Conservation (phyloP, 2,113 vertebrate species). For the Ptyas mucosa region DNA sequence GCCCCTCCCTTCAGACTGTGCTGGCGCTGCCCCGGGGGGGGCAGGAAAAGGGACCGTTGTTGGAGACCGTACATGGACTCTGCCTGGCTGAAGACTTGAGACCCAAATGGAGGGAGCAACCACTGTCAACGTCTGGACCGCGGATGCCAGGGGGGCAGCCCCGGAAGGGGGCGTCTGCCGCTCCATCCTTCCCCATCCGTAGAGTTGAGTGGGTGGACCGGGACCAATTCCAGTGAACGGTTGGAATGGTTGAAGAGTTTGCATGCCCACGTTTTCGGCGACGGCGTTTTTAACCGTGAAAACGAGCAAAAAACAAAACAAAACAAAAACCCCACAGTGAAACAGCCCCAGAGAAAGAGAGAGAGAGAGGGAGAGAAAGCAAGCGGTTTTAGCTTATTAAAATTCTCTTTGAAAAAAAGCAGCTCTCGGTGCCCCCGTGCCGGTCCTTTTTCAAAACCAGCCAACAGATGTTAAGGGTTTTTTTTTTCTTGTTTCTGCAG, state of each 20-base stretch:
- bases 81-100: background rate
- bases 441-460: too few species aligned
- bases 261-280: constrained; percentile 5
- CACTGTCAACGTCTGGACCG: constrained; percentile 41
- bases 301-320: constrained; percentile 6
- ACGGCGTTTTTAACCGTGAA: background rate
- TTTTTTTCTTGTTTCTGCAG: background rate
- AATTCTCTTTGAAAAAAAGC: background rate
- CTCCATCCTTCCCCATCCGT: background rate
- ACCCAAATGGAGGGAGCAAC: constrained; percentile 9
- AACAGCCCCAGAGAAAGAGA: background rate
- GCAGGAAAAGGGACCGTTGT: background rate
- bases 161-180: background rate
- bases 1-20: constrained; percentile 29
- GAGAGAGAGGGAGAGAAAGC: background rate
- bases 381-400: constrained; percentile 10
- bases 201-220: background rate
- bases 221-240: background rate
- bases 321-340: background rate
- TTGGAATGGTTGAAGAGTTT: background rate
- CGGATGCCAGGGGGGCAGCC: constrained; percentile 6
- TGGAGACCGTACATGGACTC: background rate
- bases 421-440: accelerated
- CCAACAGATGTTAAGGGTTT: too few species aligned
- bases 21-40: constrained; percentile 14